phyloP scores from a whole-genome alignment of 2,888 invertebrate species.

The Prosopocoilus inquinatus region DNA sequence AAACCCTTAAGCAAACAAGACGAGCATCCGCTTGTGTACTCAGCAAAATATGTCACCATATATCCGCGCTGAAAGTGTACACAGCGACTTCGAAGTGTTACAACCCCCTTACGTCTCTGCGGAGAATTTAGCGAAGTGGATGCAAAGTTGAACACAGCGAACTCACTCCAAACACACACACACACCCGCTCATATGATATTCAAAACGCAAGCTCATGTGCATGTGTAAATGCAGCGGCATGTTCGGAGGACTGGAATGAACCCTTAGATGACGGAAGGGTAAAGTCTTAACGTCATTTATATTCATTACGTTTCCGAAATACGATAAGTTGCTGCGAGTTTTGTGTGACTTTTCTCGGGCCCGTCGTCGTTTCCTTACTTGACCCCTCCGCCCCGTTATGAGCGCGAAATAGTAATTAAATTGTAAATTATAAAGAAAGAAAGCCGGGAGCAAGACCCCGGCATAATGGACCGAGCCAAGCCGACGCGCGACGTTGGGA shows the following conservation, averaged over 20 bases:
- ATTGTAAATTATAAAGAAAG: slow-evolving; percentile 1
- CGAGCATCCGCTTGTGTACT: background rate
- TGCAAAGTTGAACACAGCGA: slow-evolving; percentile 20
- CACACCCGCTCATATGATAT: slow-evolving; percentile 14
- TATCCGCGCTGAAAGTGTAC: slow-evolving; percentile 18
- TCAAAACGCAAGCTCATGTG: slow-evolving; percentile 10
- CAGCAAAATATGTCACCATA: slow-evolving; percentile 11
- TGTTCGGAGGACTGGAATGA: background rate
- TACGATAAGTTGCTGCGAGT: background rate
- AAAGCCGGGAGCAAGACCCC: background rate
- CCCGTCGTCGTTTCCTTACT: background rate
- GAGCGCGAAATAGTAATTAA: background rate
- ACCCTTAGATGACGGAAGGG: background rate
- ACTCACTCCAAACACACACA: slow-evolving; percentile 6
- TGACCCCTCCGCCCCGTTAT: background rate
- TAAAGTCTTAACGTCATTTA: background rate
- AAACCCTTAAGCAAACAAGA: background rate
- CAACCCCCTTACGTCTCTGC: slow-evolving; percentile 31
- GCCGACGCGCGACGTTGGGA: no score
- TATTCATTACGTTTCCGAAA: slow-evolving; percentile 1
- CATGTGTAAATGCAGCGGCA: slow-evolving; percentile 9
- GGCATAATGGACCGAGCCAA: no score
- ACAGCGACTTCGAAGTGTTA: slow-evolving; percentile 21
- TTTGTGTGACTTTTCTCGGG: background rate
- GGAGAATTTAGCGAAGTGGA: slow-evolving; percentile 26